A percentile compares a stretch with the other conserved stretches of the same genome.
These are phyloP conservation scores for Geothlypis trichas DNA, from an alignment of 2,113 vertebrate species.

Conservation along the genomic window DNA sequence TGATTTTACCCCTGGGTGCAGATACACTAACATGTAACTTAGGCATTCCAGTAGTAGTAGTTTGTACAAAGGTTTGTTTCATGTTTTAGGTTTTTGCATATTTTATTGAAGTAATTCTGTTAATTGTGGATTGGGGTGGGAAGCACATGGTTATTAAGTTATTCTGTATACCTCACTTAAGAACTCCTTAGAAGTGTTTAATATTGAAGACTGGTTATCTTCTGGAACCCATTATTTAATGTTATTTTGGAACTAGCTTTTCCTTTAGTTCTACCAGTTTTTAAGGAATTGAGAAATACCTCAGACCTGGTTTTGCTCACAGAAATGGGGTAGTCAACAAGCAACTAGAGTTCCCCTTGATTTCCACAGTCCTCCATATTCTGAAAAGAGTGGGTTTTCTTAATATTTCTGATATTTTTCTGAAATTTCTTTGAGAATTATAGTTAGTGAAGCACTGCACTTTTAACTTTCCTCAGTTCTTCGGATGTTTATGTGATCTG, in stretches of 20 bases:
- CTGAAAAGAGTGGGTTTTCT: background rate
- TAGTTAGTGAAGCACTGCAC: background rate
- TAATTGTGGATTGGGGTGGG: slow-evolving; percentile 15
- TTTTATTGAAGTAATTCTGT: slow-evolving; percentile 9
- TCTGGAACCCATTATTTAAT: background rate
- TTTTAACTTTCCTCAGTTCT: background rate
- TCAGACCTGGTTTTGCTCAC: background rate
- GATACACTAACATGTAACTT: slow-evolving; percentile 96
- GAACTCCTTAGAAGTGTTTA: background rate
- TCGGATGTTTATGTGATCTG: background rate
- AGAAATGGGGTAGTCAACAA: background rate
- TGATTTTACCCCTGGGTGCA: slow-evolving; percentile 92
- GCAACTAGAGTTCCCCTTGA: background rate
- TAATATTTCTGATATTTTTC: background rate
- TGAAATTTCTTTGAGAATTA: background rate
- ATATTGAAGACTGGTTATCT: background rate
- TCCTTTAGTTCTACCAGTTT: background rate
- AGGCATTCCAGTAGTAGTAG: slow-evolving; percentile 93
- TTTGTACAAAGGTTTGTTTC: slow-evolving; percentile 95
- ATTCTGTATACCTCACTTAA: background rate
- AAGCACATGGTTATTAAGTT: background rate
- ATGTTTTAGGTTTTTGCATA: background rate
- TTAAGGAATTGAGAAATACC: background rate
- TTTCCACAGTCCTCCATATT: background rate
- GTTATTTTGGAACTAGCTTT: background rate